Conservation (phyloP, 1,140 invertebrate species). For the Notospermus geniculatus region DNA sequence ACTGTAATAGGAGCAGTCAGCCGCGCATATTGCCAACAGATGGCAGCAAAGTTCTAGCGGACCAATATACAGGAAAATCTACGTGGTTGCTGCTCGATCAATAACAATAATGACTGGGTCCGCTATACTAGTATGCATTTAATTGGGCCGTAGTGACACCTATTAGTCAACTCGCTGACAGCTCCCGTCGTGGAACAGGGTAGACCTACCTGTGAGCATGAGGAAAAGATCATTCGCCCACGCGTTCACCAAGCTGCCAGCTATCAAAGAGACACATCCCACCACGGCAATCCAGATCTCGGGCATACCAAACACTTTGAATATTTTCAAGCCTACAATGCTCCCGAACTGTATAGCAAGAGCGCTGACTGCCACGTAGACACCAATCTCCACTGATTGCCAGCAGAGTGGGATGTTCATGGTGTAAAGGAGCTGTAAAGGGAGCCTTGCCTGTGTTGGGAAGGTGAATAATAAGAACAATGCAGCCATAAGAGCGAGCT, state of each 20-base stretch:
- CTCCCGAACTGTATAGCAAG: background rate
- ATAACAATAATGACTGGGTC: no score
- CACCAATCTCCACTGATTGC: background rate
- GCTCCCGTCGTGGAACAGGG: no score
- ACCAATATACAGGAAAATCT: no score
- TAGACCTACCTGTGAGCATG: no score
- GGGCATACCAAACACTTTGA: background rate
- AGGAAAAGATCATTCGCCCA: no score
- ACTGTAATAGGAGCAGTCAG: no score
- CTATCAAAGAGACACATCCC: background rate
- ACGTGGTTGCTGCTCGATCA: no score
- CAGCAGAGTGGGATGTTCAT: conserved; percentile 6
- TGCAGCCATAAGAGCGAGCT: background rate
- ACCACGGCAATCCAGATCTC: conserved; percentile 7
- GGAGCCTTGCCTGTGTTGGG: background rate
- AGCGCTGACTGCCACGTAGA: background rate
- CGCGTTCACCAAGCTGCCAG: background rate
- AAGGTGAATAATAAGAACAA: background rate
- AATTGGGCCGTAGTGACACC: no score
- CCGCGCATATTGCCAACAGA: no score
- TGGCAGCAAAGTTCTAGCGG: no score
- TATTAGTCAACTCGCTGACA: no score
- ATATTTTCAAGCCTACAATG: background rate
- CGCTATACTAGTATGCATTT: no score
- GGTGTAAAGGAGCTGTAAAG: background rate